Evolutionary conservation across 2,113 vertebrate genomes (phyloP), one percentile per base, ranked within the genome.

Genomic region (Synchiropus splendidus): DNA sequence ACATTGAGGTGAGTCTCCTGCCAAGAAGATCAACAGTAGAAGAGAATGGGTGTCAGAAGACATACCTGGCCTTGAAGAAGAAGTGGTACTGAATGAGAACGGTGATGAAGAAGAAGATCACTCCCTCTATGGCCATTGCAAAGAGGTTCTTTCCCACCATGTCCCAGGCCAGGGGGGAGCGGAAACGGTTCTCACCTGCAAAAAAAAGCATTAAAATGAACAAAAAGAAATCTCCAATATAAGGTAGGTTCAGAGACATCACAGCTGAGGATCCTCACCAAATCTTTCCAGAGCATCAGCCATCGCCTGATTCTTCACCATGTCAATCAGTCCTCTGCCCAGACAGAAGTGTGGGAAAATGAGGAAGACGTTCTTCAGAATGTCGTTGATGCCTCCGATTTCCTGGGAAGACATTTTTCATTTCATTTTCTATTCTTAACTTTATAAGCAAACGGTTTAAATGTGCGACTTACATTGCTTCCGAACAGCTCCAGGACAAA

Each of bases 251-350:
- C n/a, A n/a, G n/a, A n/a, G n/a, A n/a, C n/a, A 27, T 27, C 21
- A 27, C 4, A 8, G 21, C 8, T 2, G 21, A 2, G 6, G 31
- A 11, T 42, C 16, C 85, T 82, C 70, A 99, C 95, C 95, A 62
- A 98, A 97, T 65, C 95, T 88, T 78, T 97, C 93, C 57, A 99
- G 66, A 51, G 95, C 95, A 39, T 99, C 94, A 6, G 93, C 88
- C 93, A 97, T 97, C 1, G 95, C 95, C 75, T 99, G 95, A 64
- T 99, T 98, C 85, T 99, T 99, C 79, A 98, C 95, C 95, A 99
- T 99, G 68, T 99, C 95, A 35, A 99, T 99, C 16, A 99, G 83
- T 9, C 95, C 95, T 39, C 95, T 76, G 2, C 95, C 95, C 70
- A 99, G 67, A 60, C 95, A 99, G 81, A 99, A 99, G 77, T 99